These are phyloP conservation scores for Monarcha castaneiventris DNA, from an alignment of 2,113 vertebrate species.

Conservation along the genomic window DNA sequence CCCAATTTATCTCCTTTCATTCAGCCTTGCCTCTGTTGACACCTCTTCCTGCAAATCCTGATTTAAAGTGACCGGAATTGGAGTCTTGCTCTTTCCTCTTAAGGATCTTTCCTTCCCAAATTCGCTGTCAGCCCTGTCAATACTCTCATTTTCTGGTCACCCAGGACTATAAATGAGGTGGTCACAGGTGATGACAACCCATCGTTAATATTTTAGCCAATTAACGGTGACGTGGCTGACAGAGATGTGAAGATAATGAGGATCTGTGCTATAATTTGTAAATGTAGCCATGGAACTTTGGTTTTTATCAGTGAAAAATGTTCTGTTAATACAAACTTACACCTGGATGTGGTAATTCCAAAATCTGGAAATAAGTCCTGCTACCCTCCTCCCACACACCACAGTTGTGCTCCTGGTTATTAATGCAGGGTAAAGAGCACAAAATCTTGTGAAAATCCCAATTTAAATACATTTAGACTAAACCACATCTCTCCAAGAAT, in stretches of 20 bases:
- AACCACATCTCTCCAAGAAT: background rate
- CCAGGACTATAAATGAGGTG: background rate
- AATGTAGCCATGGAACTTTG: background rate
- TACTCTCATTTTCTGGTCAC: background rate
- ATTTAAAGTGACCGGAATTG: background rate
- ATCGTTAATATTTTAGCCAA: background rate
- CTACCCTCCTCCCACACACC: background rate
- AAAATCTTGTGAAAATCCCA: background rate
- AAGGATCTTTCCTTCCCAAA: background rate
- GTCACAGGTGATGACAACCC: background rate
- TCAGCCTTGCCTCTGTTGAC: background rate
- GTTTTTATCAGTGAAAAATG: background rate
- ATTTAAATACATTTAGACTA: background rate
- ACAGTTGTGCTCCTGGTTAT: background rate
- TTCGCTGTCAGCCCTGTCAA: background rate
- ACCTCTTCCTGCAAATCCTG: background rate
- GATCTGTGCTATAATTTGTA: background rate
- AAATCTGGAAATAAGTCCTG: background rate
- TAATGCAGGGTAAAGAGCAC: background rate
- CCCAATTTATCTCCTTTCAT: background rate
- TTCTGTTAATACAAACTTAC: background rate
- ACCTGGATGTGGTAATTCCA: background rate
- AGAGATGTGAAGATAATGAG: background rate
- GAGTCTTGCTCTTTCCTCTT: background rate
- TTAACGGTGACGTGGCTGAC: background rate